These are phyloP conservation scores for Prorops nasuta DNA, from an alignment of 1,140 invertebrate species.

Conservation along the genomic window DNA sequence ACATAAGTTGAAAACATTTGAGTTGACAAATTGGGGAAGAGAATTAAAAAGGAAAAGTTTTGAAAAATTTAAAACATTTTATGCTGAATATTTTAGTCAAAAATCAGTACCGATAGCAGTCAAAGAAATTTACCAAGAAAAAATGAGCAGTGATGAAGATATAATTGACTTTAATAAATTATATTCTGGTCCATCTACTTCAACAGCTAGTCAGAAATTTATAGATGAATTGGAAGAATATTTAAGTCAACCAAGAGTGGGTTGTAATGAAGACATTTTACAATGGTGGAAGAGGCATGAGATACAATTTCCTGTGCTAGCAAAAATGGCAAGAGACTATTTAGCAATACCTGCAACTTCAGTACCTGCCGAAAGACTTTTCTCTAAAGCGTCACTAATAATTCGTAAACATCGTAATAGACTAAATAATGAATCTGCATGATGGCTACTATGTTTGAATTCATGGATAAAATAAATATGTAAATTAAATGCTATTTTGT, in stretches of 20 bases:
- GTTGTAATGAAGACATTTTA: constrained; percentile 16
- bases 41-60: too few relatives aligned
- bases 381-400: constrained; percentile 29
- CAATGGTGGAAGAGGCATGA: constrained; percentile 30
- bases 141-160: too few relatives aligned
- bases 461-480: background rate
- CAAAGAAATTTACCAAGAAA: too few relatives aligned
- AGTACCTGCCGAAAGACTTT: constrained; percentile 41
- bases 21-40: constrained; percentile 38
- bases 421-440: constrained; percentile 25
- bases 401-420: constrained; percentile 30
- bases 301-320: constrained; percentile 32
- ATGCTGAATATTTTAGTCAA: too few relatives aligned
- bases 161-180: too few relatives aligned
- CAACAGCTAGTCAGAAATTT: too few relatives aligned
- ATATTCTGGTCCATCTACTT: background rate
- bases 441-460: constrained; percentile 20
- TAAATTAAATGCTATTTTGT: too few relatives aligned
- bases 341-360: constrained; percentile 38
- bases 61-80: too few relatives aligned
- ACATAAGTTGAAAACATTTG: constrained; percentile 43
- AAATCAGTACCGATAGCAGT: too few relatives aligned
- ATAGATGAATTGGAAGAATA: background rate
- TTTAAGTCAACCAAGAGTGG: background rate
- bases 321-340: constrained; percentile 43